Evolutionary conservation across 2,797 vertebrate species (phyloP).

Genomic region (Strix occidentalis): DNA sequence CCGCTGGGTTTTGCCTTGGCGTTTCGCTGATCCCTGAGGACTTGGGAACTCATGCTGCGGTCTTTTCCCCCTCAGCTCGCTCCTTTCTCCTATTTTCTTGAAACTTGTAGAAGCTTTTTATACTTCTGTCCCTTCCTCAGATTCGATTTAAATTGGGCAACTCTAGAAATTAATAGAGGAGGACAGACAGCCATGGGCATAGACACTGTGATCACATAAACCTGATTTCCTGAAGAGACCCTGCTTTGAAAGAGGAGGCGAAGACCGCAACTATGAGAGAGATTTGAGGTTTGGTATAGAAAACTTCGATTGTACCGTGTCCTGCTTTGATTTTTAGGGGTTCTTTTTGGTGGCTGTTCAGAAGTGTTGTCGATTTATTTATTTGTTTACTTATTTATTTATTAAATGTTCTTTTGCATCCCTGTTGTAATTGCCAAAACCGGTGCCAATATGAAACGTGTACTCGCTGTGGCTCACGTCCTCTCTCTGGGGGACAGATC

Average conservation of each 20-base stretch:
- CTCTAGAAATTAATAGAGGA: not conserved
- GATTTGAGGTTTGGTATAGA: not conserved
- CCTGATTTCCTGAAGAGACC: not conserved
- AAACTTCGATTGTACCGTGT: not conserved
- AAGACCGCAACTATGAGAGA: not conserved
- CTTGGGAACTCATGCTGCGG: not conserved
- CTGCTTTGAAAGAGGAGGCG: not conserved
- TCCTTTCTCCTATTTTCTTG: not conserved
- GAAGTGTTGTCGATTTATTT: conserved; percentile 65
- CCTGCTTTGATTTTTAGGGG: not conserved
- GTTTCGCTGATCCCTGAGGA: not conserved
- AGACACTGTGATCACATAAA: conserved; percentile 52
- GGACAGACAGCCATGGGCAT: conserved; percentile 1
- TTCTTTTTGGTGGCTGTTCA: conserved; percentile 43
- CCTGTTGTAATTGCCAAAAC: not conserved
- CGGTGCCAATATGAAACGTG: not conserved
- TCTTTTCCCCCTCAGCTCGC: not conserved
- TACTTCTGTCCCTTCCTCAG: not conserved
- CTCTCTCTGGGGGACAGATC: not conserved
- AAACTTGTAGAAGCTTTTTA: not conserved
- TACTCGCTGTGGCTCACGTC: not conserved
- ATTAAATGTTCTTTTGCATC: conserved; percentile 32
- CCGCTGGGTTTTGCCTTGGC: not conserved
- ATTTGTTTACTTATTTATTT: conserved; percentile 72
- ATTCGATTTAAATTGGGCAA: not conserved